Evolutionary conservation across 2,888 invertebrate genomes (phyloP), one percentile per base, ranked within the genome.

Genomic region (Mimachlamys varia): DNA sequence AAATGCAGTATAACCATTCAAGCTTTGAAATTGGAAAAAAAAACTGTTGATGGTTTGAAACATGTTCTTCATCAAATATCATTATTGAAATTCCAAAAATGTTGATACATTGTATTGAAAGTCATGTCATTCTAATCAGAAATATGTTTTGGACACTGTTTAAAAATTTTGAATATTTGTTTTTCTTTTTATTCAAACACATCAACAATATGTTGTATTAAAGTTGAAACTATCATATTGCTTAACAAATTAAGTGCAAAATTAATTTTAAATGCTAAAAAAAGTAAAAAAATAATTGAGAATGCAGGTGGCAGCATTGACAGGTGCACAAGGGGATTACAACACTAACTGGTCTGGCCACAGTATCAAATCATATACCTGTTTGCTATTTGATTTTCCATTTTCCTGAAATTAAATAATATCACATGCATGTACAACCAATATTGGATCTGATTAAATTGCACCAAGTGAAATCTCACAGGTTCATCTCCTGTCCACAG

Each of bases 181-280:
- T 19, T 17, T 10, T 15, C 13, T 33, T 27, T 76, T 76, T 76
- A 27, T 10, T 10, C 27, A 33, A 33, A 0, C 76, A 33, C 76
- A 76, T 33, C 76, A 76, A 76, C 76, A 76, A 76, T 33, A 13
- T 76, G 76, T 27, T 33, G 22, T 76, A 33, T 33, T 33, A 76
- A 33, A 33, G 12, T 33, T 76, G 76, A 76, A 76, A 76, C 1
- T 76, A 76, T 10, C 76, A 76, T 44, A 5, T 5, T 76, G 76
- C 33, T 76, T 76, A 33, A 76, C 27, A 76, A 76, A n/a, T n/a
- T n/a, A n/a, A 33, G 76, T 76, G 76, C 76, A 76, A 76, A 27
- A 76, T 76, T 1, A 0, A 76, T 10, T 27, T 27, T 27, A 76
- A 13, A 27, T 76, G 76, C 76, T 76, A 22, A 76, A 76, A 76